Evolutionary conservation across 2,888 invertebrate species (phyloP).

Genomic region (Ceratothoa steindachneri): DNA sequence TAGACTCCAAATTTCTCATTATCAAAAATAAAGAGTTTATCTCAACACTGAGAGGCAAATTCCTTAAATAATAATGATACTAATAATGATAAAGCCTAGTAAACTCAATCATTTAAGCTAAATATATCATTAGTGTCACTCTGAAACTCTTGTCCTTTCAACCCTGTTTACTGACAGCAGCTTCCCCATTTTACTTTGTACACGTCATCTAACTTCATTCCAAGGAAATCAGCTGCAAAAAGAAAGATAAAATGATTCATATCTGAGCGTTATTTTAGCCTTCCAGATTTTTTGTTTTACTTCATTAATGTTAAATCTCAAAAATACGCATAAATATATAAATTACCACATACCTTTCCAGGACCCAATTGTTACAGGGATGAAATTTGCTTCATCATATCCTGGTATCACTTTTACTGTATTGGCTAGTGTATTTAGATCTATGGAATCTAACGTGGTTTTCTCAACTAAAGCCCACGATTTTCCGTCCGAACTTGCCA

Average conservation of each 20-base stretch:
- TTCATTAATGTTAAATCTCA: not conserved
- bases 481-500: slow-evolving; percentile 29
- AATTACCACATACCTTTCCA: slow-evolving; percentile 28
- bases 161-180: too few species aligned
- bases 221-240: slow-evolving; percentile 33
- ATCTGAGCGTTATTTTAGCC: not conserved
- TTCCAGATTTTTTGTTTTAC: not conserved
- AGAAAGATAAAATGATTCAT: not conserved
- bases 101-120: too few species aligned
- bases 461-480: slow-evolving; percentile 30
- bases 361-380: not conserved
- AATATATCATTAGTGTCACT: too few species aligned
- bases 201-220: slow-evolving; percentile 6
- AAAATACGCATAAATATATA: not conserved
- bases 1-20: too few species aligned
- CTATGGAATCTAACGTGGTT: not conserved
- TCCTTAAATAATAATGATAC: too few species aligned
- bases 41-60: too few species aligned
- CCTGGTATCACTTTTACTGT: slow-evolving; percentile 26
- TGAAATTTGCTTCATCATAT: not conserved
- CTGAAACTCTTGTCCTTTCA: too few species aligned
- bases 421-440: not conserved
- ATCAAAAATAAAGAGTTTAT: too few species aligned
- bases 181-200: slow-evolving; percentile 29
- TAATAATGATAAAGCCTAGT: too few species aligned